Percentiles rank a stretch among this genome's conserved stretches.
These are phyloP conservation scores for Leucoma salicis DNA, from an alignment of 2,888 invertebrate species.

Conservation along the genomic window DNA sequence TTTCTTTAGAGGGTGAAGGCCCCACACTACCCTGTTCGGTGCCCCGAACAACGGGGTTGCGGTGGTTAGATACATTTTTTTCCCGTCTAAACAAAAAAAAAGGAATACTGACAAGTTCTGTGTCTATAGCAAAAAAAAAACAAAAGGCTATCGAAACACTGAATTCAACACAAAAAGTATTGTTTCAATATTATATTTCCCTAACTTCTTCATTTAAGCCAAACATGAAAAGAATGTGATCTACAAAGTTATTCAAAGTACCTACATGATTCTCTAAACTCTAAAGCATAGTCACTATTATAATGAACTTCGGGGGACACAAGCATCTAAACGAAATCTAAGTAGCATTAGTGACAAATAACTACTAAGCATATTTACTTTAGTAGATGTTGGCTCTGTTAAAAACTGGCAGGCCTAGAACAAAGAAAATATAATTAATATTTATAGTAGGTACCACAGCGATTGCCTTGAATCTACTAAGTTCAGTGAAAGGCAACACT, in stretches of 20 bases:
- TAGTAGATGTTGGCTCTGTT: constrained; percentile 15
- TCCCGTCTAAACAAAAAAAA: too few relatives aligned
- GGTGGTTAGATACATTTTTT: too few relatives aligned
- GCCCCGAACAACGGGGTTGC: too few relatives aligned
- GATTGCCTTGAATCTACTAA: not conserved
- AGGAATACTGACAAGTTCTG: too few relatives aligned
- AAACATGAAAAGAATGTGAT: constrained; percentile 16
- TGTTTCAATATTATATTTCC: too few relatives aligned
- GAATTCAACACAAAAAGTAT: too few relatives aligned
- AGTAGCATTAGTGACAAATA: constrained; percentile 12
- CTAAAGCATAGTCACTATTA: not conserved
- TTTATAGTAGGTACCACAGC: not conserved
- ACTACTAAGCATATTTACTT: constrained; percentile 16
- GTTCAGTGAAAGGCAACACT: constrained; percentile 10
- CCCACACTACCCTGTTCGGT: too few relatives aligned
- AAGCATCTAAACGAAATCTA: constrained; percentile 16
- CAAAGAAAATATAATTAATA: constrained; percentile 12
- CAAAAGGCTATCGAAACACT: too few relatives aligned
- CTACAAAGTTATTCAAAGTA: not conserved
- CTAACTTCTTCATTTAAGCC: too few relatives aligned
- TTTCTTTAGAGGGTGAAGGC: too few relatives aligned
- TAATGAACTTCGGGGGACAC: not conserved
- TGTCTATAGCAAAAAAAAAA: too few relatives aligned
- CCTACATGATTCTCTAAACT: not conserved
- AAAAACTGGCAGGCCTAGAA: constrained; percentile 17